phyloP scores from a whole-genome alignment of 2,797 vertebrate genomes.

The Bucorvus abyssinicus region DNA sequence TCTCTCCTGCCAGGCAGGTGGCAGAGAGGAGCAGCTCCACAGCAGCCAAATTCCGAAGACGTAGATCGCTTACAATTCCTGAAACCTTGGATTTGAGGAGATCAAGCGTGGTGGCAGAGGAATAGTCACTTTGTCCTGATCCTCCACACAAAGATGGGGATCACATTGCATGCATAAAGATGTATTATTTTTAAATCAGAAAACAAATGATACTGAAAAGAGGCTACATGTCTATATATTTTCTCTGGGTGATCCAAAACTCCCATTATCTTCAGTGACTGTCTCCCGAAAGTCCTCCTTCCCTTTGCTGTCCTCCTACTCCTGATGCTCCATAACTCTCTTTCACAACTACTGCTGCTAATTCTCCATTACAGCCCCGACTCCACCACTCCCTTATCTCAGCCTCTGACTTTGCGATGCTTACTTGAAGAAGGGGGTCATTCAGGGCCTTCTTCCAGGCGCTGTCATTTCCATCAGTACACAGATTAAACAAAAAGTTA shows the following conservation, averaged over 20 bases:
- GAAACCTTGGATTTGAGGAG: neutral
- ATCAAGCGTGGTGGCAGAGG: neutral
- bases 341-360: neutral
- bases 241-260: neutral
- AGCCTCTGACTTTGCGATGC: neutral
- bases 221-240: neutral
- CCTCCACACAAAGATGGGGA: neutral
- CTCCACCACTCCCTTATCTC: neutral
- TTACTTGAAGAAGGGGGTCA: neutral
- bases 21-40: constrained; percentile 16
- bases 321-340: neutral
- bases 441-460: neutral
- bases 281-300: neutral
- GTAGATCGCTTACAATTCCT: accelerated
- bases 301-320: neutral
- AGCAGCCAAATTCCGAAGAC: neutral
- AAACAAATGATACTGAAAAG: neutral
- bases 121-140: neutral
- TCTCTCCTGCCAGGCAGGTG: constrained; percentile 2
- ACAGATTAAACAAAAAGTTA: neutral
- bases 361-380: accelerated
- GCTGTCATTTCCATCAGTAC: neutral
- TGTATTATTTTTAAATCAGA: neutral
- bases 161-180: accelerated
- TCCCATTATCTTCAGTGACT: neutral